phyloP scores from a whole-genome alignment of 2,888 invertebrate species.

The Lasioglossum vierecki region DNA sequence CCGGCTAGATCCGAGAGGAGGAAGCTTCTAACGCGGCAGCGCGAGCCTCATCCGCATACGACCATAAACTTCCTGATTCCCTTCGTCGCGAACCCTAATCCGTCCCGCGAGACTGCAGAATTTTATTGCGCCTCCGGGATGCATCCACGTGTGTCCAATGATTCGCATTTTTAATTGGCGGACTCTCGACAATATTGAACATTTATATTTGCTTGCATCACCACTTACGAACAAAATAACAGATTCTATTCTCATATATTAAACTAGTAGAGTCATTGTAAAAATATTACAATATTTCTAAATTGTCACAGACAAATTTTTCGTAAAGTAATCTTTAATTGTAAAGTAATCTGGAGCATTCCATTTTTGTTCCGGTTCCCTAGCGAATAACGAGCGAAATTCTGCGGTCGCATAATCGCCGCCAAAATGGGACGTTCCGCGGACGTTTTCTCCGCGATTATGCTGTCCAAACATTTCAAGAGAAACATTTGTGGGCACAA shows the following conservation, averaged over 20 bases:
- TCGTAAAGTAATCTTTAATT: neutral
- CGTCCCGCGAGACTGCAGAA: neutral
- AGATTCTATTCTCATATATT: neutral
- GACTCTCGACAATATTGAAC: neutral
- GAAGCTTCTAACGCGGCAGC: slow-evolving; percentile 46
- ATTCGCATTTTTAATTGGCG: neutral
- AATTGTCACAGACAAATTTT: neutral
- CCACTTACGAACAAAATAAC: neutral
- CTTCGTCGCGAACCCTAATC: slow-evolving; percentile 34
- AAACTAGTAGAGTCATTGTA: no score
- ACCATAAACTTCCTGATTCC: slow-evolving; percentile 60
- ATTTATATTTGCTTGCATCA: neutral
- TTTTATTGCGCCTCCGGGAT: slow-evolving; percentile 3
- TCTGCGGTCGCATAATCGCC: neutral
- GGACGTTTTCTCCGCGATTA: neutral
- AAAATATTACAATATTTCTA: no score
- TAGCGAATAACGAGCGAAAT: neutral
- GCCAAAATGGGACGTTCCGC: neutral
- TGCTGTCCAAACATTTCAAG: neutral
- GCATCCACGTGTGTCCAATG: neutral
- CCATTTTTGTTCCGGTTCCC: neutral
- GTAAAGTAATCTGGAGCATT: neutral
- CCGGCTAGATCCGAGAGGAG: slow-evolving; percentile 55
- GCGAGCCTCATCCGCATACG: slow-evolving; percentile 52
- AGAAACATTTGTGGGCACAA: slow-evolving; percentile 1